Base-by-base conservation (phyloP, 2,113 vertebrate genomes). In the Barnardius zonarius region DNA sequence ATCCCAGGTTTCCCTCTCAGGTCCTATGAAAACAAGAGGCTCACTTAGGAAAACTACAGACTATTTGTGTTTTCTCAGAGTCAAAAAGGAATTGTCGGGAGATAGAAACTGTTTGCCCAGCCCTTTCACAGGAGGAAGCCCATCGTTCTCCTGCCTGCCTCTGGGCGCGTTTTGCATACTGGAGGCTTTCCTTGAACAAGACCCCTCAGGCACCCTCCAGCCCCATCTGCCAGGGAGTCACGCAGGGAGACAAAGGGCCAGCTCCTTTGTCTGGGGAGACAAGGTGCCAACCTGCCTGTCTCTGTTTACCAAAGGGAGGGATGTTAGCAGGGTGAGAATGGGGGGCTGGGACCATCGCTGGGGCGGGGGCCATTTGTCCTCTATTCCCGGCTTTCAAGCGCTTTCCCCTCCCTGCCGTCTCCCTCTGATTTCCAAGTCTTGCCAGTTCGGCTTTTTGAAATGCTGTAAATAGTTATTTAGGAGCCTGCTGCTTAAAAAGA, bases 211-310 rank as follows among this genome's bases (percentile, higher is more conserved):
- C 88, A 94, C 66, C 92, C 87, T 95, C 86, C 86, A 87, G 54
- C 86, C 90, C 94, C 93, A 95, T 94, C 93, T 95, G 93, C 92
- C 85, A 59, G 91, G 86, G 92, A 94, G 43, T 92, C 93, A 81
- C 72, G 46, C 79, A 67, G 69, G 3, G 48, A 94, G 92, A 96
- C 96, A 97, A 97, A 93, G 96, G 94, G 90, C 81, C 62, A 92
- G 67, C 64, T 89, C 92, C 92, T 97, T 97, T 97, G 96, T 97
- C 92, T 77, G 39, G 64, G 87, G 59, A 96, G 87, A 94, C 92
- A 81, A 96, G 96, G 97, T 97, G 98, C 96, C 97, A 96, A 96
- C 92, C 92, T 91, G 93, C 97, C 96, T 96, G 97, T 92, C 92
- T 97, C 93, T 93, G 86, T 95, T 97, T 97, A 95, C 88, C 86